These are phyloP conservation scores for Nicator chloris DNA, from an alignment of 2,113 vertebrate genomes.

Conservation along the genomic window DNA sequence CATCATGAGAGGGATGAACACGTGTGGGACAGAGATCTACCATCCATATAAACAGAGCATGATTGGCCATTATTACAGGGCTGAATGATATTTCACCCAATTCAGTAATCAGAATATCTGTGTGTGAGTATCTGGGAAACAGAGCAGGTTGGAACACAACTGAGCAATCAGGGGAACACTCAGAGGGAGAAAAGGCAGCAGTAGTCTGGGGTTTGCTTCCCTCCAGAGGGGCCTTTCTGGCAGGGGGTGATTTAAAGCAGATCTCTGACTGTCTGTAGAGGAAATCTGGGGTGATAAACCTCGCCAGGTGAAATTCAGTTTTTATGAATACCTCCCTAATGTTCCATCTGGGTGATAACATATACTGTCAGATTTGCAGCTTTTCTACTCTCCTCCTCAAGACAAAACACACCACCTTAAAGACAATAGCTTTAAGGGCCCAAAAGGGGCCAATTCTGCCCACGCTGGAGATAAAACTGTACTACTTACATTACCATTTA, in stretches of 20 bases:
- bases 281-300: constrained; percentile 22
- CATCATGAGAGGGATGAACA: neutral
- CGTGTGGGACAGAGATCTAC: neutral
- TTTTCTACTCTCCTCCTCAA: neutral
- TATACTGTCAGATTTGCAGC: constrained; percentile 15
- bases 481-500: neutral
- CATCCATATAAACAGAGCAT: neutral
- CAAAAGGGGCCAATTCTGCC: neutral
- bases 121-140: neutral
- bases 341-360: constrained; percentile 1
- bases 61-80: neutral
- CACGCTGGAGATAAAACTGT: neutral
- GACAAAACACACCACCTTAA: constrained; percentile 13
- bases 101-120: neutral
- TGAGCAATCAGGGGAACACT: neutral
- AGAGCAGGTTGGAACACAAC: neutral
- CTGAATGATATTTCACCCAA: neutral
- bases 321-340: constrained; percentile 13
- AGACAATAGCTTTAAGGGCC: neutral
- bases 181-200: neutral
- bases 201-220: neutral
- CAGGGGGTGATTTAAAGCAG: constrained; percentile 31
- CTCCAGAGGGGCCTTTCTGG: neutral
- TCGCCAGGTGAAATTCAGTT: constrained; percentile 12
- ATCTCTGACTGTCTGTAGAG: neutral